Base-by-base conservation (phyloP, 2,888 invertebrate genomes). In the Stenolophus ochropezus region DNA sequence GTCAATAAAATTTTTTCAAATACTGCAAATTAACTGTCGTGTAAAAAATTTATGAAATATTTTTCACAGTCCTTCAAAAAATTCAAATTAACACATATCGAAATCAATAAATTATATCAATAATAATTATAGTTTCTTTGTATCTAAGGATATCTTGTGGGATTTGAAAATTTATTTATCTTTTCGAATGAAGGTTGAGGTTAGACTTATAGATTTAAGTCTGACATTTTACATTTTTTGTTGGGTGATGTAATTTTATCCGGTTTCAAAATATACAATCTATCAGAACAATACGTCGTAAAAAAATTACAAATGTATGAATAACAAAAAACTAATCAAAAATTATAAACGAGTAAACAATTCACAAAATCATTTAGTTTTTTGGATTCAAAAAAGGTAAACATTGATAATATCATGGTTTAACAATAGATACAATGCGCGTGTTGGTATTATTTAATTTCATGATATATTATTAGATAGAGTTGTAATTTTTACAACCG, bases 281-380 rank as follows among this genome's bases (percentile, higher is more conserved):
- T 53, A 20, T 53, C 20, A 14, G 16, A 51, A 51, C 51, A 51
- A 11, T 53, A 51, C 53, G 8, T 20, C 20, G 11, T 8, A 56
- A 20, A 20, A 20, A 56, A 16, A 6, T 20, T 56, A 21, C 18
- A 56, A 11, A 11, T 21, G 21, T 56, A 53, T 16, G 8, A 53
- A 14, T 53, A 8, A 56, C 56, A 56, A 56, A 56, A 56, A 56
- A 56, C 56, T 56, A 56, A 56, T 56, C 56, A 56, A 18, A 56
- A 21, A 56, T 56, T 56, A 1, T 56, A 56, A 56, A 21, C 20
- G 8, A 56, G 16, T 6, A 18, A 56, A 56, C 8, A 21, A 20
- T 56, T 21, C 21, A 8, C 20, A 20, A 56, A 56, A 56, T 56
- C 2, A 42, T 8, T 42, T 42, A 42, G 33, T 42, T 3, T 42